Evolutionary conservation across 2,888 invertebrate genomes (phyloP), one percentile per base, ranked within the genome.

Genomic region (Acrobasis suavella): DNA sequence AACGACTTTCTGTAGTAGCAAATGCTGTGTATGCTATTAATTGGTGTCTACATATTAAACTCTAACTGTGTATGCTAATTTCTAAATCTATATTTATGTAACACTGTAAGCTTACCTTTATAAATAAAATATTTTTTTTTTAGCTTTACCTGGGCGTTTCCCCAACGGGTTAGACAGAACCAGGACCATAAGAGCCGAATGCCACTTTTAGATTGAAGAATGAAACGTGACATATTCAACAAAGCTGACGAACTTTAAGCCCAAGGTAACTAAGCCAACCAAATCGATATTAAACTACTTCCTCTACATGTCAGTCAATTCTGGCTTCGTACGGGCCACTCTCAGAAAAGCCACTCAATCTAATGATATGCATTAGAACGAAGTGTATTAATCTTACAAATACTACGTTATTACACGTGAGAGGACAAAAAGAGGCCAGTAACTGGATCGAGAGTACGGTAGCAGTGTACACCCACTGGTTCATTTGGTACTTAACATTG

Each of bases 341-440:
- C 76, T 73, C 71, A 75, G 74, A 72, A 73, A 73, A 80, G 69
- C 80, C 90, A 91, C 91, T 91, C 89, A 77, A 77, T 70, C 63
- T 91, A 91, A 91, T 91, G 82, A 89, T 88, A 91, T 87, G 86
- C 88, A 89, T 91, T 90, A 91, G 85, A 66, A 72, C 69, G 71
- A 70, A 61, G 77, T 71, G 78, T 87, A 89, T 90, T 89, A 89
- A 87, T 88, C 87, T 85, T 75, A 74, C 78, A 82, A 89, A 87
- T 86, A 84, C 77, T 78, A 80, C 73, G 80, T 82, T 85, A 86
- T 87, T 87, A 86, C 78, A 76, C 70, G 75, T 71, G 79, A 80
- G 74, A 69, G 80, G 78, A 81, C 72, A 79, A 81, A 79, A 85
- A 80, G 86, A 86, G 91, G 91, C 85, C 90, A 86, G 80, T 89